A percentile compares a stretch with the other conserved stretches of the same genome.
Conservation (phyloP, 37 sponge, comb jelly and placozoan species). For the Bolinopsis microptera region DNA sequence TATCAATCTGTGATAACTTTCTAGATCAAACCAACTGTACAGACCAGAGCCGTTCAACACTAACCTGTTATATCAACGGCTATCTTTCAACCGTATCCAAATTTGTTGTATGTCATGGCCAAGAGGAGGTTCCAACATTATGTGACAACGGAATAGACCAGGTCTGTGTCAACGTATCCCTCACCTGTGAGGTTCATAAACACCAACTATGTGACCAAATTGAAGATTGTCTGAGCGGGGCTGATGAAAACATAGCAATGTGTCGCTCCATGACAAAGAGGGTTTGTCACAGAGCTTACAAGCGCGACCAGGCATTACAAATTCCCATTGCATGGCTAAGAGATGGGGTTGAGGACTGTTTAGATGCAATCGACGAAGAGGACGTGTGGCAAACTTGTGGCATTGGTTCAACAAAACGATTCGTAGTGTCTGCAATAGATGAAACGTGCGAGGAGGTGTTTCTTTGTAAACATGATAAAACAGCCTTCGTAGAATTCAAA, state of each 20-base stretch:
- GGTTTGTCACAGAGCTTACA: background rate
- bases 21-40: no score
- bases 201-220: background rate
- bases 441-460: background rate
- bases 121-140: no score
- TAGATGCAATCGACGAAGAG: background rate
- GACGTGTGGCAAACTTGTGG: background rate
- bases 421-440: background rate
- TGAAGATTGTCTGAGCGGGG: background rate
- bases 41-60: no score
- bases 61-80: no score
- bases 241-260: background rate
- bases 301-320: background rate
- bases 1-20: no score
- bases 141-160: no score
- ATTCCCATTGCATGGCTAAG: background rate
- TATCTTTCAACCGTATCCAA: no score
- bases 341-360: background rate
- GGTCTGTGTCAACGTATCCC: background rate
- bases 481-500: background rate
- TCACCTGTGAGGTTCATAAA: background rate
- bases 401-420: background rate
- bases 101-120: no score
- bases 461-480: background rate
- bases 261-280: background rate